Conservation (phyloP, 2,113 vertebrate genomes). For the Taurulus bubalis region DNA sequence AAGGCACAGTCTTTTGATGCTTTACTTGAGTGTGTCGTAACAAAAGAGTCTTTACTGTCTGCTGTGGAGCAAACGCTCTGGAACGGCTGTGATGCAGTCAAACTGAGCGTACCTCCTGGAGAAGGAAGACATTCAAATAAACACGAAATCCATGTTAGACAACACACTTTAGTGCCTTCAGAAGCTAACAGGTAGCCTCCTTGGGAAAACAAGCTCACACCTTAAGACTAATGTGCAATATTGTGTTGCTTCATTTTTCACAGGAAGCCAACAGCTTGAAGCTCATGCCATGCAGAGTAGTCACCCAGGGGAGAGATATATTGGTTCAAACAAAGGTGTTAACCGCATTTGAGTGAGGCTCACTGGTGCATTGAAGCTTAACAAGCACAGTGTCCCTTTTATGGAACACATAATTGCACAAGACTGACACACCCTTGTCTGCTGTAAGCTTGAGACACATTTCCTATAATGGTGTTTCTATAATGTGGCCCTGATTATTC, state of each 20-base stretch:
- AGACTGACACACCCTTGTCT: slow-evolving; percentile 59
- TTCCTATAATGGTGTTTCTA: slow-evolving; percentile 12
- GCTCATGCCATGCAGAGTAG: slow-evolving; percentile 1
- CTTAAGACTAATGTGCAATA: slow-evolving; percentile 16
- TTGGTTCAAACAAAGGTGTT: slow-evolving; percentile 82
- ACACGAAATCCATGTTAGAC: slow-evolving; percentile 6
- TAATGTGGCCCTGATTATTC: background rate
- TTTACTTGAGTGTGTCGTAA: slow-evolving; percentile 87
- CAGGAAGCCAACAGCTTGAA: slow-evolving; percentile 57
- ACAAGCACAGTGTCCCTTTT: slow-evolving; percentile 50
- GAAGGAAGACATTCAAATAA: slow-evolving; percentile 74
- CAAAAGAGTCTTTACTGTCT: slow-evolving; percentile 89
- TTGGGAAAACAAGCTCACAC: slow-evolving; percentile 59
- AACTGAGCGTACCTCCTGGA: slow-evolving; percentile 86
- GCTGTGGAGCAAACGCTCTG: slow-evolving; percentile 87
- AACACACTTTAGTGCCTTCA: background rate
- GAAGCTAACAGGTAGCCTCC: background rate
- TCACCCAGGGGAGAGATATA: slow-evolving; percentile 76
- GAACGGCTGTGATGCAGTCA: slow-evolving; percentile 86
- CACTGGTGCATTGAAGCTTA: slow-evolving; percentile 57
- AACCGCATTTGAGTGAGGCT: slow-evolving; percentile 81
- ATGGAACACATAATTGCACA: slow-evolving; percentile 39
- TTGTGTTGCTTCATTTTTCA: slow-evolving; percentile 21
- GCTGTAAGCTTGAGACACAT: slow-evolving; percentile 29
- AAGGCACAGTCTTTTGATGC: slow-evolving; percentile 88